phyloP scores from a whole-genome alignment of 2,888 invertebrate genomes.

The Metacarcinus magister region DNA sequence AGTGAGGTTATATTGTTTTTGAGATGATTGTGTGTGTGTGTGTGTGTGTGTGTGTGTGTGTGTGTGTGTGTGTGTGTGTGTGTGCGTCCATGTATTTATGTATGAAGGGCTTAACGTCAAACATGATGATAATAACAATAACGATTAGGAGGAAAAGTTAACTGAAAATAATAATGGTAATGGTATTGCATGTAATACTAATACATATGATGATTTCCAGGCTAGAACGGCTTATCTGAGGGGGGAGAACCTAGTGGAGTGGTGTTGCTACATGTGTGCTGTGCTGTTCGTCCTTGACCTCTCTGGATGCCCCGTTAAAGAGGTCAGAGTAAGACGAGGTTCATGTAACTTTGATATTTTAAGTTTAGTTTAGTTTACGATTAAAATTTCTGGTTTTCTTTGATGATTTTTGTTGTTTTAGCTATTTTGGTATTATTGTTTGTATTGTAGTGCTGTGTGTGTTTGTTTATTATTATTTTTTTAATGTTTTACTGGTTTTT shows the following conservation, averaged over 20 bases:
- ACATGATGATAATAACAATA: neutral
- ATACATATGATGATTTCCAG: slow-evolving; percentile 50
- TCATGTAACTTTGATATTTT: neutral
- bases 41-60: neutral
- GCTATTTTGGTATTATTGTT: neutral
- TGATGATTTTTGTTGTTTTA: neutral
- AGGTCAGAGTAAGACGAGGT: slow-evolving; percentile 58
- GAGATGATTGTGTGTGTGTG: too few species aligned
- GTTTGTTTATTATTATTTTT: neutral
- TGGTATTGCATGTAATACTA: neutral
- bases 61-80: slow-evolving; percentile 9
- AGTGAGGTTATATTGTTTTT: too few species aligned
- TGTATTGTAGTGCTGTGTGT: neutral
- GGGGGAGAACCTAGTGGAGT: slow-evolving; percentile 86
- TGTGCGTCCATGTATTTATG: slow-evolving; percentile 51
- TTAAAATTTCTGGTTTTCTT: neutral
- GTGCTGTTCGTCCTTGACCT: slow-evolving; percentile 86
- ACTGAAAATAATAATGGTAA: neutral
- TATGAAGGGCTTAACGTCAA: neutral
- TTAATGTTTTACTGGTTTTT: neutral
- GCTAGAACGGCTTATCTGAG: slow-evolving; percentile 85
- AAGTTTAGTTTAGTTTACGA: too few species aligned
- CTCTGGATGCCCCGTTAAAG: slow-evolving; percentile 81
- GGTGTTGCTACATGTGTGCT: slow-evolving; percentile 85
- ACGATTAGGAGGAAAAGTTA: too few species aligned